phyloP scores from a whole-genome alignment of 2,888 invertebrate species.

The Drosophila incognita region DNA sequence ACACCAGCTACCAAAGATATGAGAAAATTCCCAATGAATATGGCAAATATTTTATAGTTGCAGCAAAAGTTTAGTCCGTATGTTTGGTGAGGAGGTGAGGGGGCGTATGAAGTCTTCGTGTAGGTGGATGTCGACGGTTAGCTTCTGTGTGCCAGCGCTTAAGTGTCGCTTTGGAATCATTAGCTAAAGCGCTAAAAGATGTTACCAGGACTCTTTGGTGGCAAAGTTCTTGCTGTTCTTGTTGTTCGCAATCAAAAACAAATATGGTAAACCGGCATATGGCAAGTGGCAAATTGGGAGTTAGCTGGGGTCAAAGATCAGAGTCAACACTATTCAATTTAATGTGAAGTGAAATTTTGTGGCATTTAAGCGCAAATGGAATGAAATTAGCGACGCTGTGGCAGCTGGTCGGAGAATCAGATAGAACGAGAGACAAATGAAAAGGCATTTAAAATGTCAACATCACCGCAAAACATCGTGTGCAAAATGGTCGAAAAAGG shows the following conservation, averaged over 20 bases:
- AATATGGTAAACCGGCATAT: conserved; percentile 39
- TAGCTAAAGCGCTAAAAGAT: conserved; percentile 45
- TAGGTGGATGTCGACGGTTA: neutral
- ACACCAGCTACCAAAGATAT: conserved; percentile 16
- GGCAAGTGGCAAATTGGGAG: conserved; percentile 10
- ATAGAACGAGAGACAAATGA: conserved; percentile 63
- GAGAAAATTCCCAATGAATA: conserved; percentile 54
- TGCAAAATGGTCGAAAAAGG: conserved; percentile 77
- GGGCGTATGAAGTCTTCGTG: neutral
- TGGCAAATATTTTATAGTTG: conserved; percentile 67
- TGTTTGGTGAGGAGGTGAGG: neutral
- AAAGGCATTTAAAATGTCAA: conserved; percentile 80
- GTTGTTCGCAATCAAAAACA: conserved; percentile 44
- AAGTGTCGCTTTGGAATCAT: conserved; percentile 55
- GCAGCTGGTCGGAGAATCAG: conserved; percentile 29
- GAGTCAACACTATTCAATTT: conserved; percentile 54
- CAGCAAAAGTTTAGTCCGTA: conserved; percentile 50
- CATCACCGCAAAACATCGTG: conserved; percentile 78
- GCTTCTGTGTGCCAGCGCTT: conserved; percentile 20
- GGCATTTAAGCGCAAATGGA: conserved; percentile 69
- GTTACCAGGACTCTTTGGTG: conserved; percentile 35
- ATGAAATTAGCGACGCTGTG: conserved; percentile 70
- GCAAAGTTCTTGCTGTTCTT: conserved; percentile 34
- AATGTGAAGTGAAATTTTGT: conserved; percentile 55
- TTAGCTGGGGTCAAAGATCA: conserved; percentile 31